These are phyloP conservation scores for Agriopis aurantiaria DNA, from an alignment of 2,888 invertebrate species.

Conservation along the genomic window DNA sequence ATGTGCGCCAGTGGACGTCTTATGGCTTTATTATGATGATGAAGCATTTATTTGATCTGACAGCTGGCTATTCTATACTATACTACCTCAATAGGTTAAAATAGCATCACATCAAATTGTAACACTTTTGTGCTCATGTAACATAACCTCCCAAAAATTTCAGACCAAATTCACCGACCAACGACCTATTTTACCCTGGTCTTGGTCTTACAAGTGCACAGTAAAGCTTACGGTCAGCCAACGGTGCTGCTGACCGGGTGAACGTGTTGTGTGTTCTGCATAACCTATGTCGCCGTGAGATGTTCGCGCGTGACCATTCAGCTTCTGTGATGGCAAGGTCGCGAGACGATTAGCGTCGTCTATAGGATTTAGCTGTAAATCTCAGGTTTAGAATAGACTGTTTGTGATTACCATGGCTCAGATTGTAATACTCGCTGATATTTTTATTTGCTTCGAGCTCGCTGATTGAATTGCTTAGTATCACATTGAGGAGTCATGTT, in stretches of 20 bases:
- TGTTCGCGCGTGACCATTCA: constrained; percentile 34
- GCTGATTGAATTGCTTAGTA: not conserved
- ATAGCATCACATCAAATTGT: no score
- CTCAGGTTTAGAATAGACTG: not conserved
- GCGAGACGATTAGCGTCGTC: constrained; percentile 23
- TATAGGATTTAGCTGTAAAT: constrained; percentile 19
- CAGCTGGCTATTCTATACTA: no score
- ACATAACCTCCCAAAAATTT: not conserved
- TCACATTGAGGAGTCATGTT: no score
- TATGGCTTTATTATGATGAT: no score
- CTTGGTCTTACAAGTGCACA: constrained; percentile 16
- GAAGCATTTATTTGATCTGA: no score
- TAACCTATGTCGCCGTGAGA: constrained; percentile 30
- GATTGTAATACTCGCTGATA: not conserved
- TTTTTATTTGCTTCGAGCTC: no score
- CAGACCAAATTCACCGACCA: not conserved
- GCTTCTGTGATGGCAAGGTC: constrained; percentile 27
- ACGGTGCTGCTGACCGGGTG: constrained; percentile 50
- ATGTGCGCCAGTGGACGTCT: no score
- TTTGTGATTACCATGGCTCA: not conserved
- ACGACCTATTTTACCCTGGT: not conserved
- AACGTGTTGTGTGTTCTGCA: constrained; percentile 51
- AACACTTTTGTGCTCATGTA: no score
- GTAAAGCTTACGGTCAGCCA: constrained; percentile 24
- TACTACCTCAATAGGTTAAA: no score